These are phyloP conservation scores for Drosophila albomicans DNA, from an alignment of 1,140 invertebrate species.

Conservation along the genomic window DNA sequence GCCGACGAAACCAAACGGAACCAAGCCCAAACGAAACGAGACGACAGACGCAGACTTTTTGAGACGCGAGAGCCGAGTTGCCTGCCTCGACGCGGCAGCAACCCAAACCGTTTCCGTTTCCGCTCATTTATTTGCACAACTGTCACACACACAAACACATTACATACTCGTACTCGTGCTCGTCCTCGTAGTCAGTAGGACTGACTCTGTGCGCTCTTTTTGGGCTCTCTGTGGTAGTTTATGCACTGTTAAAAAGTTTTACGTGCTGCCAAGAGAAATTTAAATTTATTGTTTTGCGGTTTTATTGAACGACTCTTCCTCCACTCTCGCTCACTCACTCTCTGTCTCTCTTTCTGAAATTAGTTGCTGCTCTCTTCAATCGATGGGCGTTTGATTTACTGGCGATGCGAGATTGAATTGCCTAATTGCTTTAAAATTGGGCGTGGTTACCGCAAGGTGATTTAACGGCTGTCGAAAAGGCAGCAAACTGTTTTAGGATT, in stretches of 20 bases:
- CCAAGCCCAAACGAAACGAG: conserved; percentile 11
- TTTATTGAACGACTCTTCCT: conserved; percentile 52
- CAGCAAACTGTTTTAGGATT: neutral
- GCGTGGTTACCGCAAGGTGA: conserved; percentile 45
- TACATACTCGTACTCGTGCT: conserved; percentile 16
- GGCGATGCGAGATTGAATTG: conserved; percentile 63
- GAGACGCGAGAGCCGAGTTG: conserved; percentile 5
- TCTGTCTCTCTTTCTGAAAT: conserved; percentile 52
- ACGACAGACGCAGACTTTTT: neutral
- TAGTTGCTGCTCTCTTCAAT: conserved; percentile 67
- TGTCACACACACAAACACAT: conserved; percentile 65
- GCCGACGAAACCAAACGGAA: conserved; percentile 9
- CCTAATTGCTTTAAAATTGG: conserved; percentile 78
- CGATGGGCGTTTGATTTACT: conserved; percentile 81
- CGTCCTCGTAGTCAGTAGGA: conserved; percentile 4
- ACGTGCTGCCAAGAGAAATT: conserved; percentile 66
- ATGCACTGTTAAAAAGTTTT: conserved; percentile 73
- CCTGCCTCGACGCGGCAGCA: conserved; percentile 16
- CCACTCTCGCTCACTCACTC: conserved; percentile 1
- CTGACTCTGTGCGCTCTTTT: conserved; percentile 15
- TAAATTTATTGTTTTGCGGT: conserved; percentile 83
- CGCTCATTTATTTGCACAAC: conserved; percentile 77
- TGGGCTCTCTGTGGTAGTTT: conserved; percentile 53
- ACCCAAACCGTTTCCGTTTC: conserved; percentile 77
- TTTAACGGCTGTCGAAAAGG: conserved; percentile 54